Base-by-base conservation (phyloP, 2,888 invertebrate genomes). In the Saturnia pavonia region DNA sequence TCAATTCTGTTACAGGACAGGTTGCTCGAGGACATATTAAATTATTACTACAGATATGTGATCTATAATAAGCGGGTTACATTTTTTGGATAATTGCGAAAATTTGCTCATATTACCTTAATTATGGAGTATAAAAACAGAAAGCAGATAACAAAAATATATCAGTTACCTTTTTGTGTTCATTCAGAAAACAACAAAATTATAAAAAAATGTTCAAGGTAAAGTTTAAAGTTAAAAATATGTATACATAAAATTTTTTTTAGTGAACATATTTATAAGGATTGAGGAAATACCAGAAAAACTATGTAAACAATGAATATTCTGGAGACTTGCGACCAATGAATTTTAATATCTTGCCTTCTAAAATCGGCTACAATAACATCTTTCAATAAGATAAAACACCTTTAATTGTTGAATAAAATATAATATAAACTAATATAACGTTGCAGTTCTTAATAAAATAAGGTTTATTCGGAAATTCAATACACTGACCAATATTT, bases 81-180 rank as follows among this genome's bases (percentile, higher is more conserved):
- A 14, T 22, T 60, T 67, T 67, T 67, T 43, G 42, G 6, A 67
- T 42, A 22, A 43, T 60, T 60, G 40, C 25, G 19, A 43, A 43
- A 43, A 40, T 22, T 22, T 22, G 12, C 40, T 22, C 54, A n/a
- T 14, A n/a, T 42, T 68, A 68, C 40, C 22, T 68, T 42, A 22
- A 68, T 14, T 68, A 34, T 40, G 2, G 54, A 22, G 42, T 42
- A 57, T 68, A 68, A 42, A 54, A 68, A 68, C 54, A 19, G 22
- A 19, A 54, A 40, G 14, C 1, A 54, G n/a, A 22, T 25, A 60
- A 25, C 45, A 60, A 12, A 16, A 25, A 3, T 42, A 22, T 42
- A 69, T 69, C 57, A 43, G 43, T 68, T 25, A 60, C 42, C 19
- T 43, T 42, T 43, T 4, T 19, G 60, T 60, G 25, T 19, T 60